Evolutionary conservation across 2,797 vertebrate genomes (phyloP).

Genomic region (Nasua narica): DNA sequence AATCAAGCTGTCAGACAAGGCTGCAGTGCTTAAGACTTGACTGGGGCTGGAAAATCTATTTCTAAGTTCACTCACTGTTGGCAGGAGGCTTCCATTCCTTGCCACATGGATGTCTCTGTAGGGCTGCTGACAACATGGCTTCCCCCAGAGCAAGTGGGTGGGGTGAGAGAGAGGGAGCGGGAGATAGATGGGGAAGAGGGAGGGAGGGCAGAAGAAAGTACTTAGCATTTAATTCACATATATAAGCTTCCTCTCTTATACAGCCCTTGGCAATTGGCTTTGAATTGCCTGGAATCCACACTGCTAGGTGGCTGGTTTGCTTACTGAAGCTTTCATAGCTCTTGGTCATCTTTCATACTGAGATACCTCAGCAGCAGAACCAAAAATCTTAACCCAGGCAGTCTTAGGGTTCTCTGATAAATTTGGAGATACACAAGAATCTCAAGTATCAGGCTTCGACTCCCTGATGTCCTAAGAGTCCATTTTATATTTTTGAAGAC

Average conservation of each 20-base stretch:
- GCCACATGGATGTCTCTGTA: background rate
- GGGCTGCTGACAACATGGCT: background rate
- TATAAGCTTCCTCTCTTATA: background rate
- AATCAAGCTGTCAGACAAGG: background rate
- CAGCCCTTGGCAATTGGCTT: background rate
- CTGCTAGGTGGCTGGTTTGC: background rate
- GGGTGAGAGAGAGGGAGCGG: background rate
- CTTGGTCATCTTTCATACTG: background rate
- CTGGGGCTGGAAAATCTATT: background rate
- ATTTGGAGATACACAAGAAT: background rate
- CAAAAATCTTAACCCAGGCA: background rate
- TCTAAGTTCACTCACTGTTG: background rate
- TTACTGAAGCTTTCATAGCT: constrained; percentile 1
- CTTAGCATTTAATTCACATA: background rate
- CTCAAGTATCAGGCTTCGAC: background rate
- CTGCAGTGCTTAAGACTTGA: background rate
- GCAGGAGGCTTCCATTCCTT: background rate
- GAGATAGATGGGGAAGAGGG: too few relatives aligned
- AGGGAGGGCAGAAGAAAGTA: background rate
- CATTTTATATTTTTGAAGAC: background rate
- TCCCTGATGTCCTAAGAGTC: background rate
- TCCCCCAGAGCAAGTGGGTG: background rate
- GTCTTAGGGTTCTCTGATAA: background rate
- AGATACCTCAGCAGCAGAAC: background rate
- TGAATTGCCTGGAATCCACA: constrained; percentile 15